Percentiles rank a stretch among this genome's conserved stretches.
Evolutionary conservation across 2,888 invertebrate genomes (phyloP).

Genomic region (Itoplectis maculator): DNA sequence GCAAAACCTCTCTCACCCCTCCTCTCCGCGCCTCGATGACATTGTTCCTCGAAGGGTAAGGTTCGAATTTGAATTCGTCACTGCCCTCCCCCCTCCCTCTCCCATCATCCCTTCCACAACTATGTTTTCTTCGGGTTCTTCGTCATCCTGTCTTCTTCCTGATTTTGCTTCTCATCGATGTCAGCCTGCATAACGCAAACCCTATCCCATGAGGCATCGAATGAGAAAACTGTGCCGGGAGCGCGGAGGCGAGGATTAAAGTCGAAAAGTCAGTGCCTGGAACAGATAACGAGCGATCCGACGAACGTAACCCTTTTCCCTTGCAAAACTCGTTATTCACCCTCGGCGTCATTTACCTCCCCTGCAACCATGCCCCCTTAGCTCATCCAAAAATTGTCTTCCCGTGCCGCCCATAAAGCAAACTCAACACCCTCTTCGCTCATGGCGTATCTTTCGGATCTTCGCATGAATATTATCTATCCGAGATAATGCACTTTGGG

Average conservation of each 20-base stretch:
- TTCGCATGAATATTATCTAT: slow-evolving; percentile 23
- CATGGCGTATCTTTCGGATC: slow-evolving; percentile 28
- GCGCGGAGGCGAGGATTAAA: slow-evolving; percentile 41
- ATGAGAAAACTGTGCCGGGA: slow-evolving; percentile 32
- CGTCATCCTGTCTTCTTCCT: slow-evolving; percentile 67
- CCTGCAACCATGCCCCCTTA: not conserved
- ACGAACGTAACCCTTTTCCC: slow-evolving; percentile 46
- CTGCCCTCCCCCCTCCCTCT: slow-evolving; percentile 45
- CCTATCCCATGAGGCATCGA: slow-evolving; percentile 9
- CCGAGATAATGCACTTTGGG: not conserved
- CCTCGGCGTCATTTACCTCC: slow-evolving; percentile 49
- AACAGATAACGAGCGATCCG: slow-evolving; percentile 65
- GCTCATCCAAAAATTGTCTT: slow-evolving; percentile 47
- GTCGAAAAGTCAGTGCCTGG: slow-evolving; percentile 63
- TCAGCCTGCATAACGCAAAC: slow-evolving; percentile 37
- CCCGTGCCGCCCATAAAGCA: slow-evolving; percentile 38
- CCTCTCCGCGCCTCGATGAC: slow-evolving; percentile 49
- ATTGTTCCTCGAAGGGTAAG: slow-evolving; percentile 69
- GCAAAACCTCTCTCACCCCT: slow-evolving; percentile 50
- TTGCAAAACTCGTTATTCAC: slow-evolving; percentile 68
- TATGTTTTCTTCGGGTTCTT: slow-evolving; percentile 60
- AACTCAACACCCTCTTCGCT: slow-evolving; percentile 41
- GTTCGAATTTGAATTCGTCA: slow-evolving; percentile 75
- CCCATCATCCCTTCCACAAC: slow-evolving; percentile 38
- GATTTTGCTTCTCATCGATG: slow-evolving; percentile 67